Evolutionary conservation across 2,888 invertebrate species (phyloP).

Genomic region (Archips xylosteana): DNA sequence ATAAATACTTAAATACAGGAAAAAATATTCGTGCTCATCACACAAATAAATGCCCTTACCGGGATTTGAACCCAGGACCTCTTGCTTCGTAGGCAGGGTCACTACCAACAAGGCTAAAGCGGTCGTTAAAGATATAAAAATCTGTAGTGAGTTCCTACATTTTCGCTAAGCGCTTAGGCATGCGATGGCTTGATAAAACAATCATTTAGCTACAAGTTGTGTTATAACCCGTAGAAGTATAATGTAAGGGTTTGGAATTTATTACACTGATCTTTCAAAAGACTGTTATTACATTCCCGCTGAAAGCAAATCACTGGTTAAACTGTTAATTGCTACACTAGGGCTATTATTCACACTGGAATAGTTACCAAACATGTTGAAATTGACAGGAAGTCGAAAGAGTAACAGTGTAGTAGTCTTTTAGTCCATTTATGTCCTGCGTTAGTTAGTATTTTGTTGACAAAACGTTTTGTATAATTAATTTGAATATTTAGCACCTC

Average conservation of each 20-base stretch:
- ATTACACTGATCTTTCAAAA: conserved; percentile 1
- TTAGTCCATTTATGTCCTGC: conserved; percentile 48
- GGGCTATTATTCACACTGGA: conserved; percentile 18
- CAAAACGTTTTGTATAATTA: background rate
- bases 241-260: background rate
- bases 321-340: conserved; percentile 24
- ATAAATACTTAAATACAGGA: too few species aligned
- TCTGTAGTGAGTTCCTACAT: too few species aligned
- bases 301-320: conserved; percentile 8
- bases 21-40: too few species aligned
- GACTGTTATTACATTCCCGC: conserved; percentile 24
- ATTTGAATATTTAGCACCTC: background rate
- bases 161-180: background rate
- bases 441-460: background rate
- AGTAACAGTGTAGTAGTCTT: conserved; percentile 47
- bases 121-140: too few species aligned
- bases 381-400: conserved; percentile 53
- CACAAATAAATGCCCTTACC: too few species aligned
- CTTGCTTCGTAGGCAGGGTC: too few species aligned
- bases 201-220: background rate
- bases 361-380: conserved; percentile 42
- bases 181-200: background rate
- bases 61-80: too few species aligned
- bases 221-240: background rate
- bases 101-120: too few species aligned